Evolutionary conservation across 35 echinoderm and acorn worm species (phyloP), one percentile per base, ranked within the genome.

Genomic region (Ptychodera flava): DNA sequence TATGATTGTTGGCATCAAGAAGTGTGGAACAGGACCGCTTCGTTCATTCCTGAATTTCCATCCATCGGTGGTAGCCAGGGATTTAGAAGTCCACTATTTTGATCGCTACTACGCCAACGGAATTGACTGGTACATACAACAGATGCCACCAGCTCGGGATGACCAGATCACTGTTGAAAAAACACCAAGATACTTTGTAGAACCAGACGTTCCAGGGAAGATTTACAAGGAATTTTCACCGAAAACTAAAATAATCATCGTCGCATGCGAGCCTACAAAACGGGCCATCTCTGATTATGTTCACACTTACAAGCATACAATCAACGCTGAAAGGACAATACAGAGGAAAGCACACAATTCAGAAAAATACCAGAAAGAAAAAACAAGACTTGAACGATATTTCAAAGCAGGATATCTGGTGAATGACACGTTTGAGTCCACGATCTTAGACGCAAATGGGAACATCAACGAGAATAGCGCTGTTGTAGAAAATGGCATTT

Each of bases 1-100:
- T 28, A 90, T 93, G n/a, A 82, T 93, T 0, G 83, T 90, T 16
- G 92, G 92, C 76, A 88, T 85, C 1, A 93, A 93, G 80, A 90
- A 90, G 81, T 90, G 88, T 33, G 88, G 92, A 52, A 90, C 88
- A 35, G 89, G 53, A 36, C 78, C 85, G 0, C 33, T 93, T 16
- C 85, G 89, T 29, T 90, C 82, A 84, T 93, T 90, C 34, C 31
- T 93, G 16, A 90, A 87, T 30, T 79, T 84, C 76, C 92, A 93
- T 38, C 92, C 92, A 28, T 85, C 85, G n/a, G 35, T 93, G n/a
- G 85, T 76, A 16, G 79, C 31, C 15, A 30, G 16, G 32, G 38
- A 83, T 1, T 81, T 84, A 33, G 85, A 86, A 64, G 36, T 89
- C 27, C 85, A 90, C 32, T 93, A 88, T 38, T 93, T 90, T 80